Conservation (phyloP, 2,888 invertebrate species). For the Lasioglossum zephyrum region DNA sequence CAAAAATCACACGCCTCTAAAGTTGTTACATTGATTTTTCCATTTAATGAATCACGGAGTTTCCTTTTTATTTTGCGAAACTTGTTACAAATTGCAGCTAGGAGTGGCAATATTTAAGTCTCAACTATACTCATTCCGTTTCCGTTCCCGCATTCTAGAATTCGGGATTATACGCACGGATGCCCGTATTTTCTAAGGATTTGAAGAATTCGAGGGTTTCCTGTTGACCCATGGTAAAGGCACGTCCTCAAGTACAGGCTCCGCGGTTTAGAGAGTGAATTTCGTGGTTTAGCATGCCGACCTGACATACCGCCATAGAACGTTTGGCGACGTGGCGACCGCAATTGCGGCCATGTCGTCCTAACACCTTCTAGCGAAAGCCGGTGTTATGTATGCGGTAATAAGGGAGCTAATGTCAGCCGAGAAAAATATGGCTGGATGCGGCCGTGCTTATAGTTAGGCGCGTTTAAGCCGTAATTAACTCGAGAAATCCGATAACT, state of each 20-base stretch:
- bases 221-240: neutral
- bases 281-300: slow-evolving; percentile 53
- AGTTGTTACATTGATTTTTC: neutral
- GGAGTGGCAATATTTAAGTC: neutral
- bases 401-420: slow-evolving; percentile 28
- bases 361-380: slow-evolving; percentile 45
- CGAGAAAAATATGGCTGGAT: neutral
- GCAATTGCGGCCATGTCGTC: slow-evolving; percentile 58
- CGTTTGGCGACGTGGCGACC: slow-evolving; percentile 59
- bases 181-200: neutral
- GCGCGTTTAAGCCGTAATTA: neutral
- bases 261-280: slow-evolving; percentile 60
- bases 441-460: neutral
- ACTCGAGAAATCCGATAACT: neutral
- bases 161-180: neutral
- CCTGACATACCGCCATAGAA: slow-evolving; percentile 54
- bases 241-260: slow-evolving; percentile 30
- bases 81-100: neutral
- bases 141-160: neutral
- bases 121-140: neutral
- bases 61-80: neutral
- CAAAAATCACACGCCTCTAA: neutral
- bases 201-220: slow-evolving; percentile 6
- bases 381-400: slow-evolving; percentile 43
- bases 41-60: neutral